A percentile compares a stretch with the other conserved stretches of the same genome.
phyloP scores from a whole-genome alignment of 2,888 invertebrate species.

The Hedychridium roseum region DNA sequence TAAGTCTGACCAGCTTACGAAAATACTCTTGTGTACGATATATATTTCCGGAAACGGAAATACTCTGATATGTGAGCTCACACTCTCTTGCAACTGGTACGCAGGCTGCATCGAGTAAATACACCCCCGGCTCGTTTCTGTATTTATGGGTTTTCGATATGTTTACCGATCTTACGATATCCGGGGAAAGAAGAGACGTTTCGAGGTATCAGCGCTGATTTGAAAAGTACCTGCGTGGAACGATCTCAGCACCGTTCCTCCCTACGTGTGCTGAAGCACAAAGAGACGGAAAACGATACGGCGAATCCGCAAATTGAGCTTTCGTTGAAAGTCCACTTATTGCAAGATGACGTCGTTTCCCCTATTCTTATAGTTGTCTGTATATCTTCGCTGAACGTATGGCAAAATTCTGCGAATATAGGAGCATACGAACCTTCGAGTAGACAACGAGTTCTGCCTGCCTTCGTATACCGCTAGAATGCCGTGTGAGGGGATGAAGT shows the following conservation, averaged over 20 bases:
- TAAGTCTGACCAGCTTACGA: too few species aligned
- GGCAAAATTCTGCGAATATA: too few species aligned
- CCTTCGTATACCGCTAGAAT: too few species aligned
- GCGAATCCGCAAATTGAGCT: conserved; percentile 25
- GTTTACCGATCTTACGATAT: conserved; percentile 16
- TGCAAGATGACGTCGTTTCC: too few species aligned
- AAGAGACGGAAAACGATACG: conserved; percentile 19
- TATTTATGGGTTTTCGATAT: conserved; percentile 24
- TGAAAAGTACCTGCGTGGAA: conserved; percentile 24
- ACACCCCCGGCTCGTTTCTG: conserved; percentile 1
- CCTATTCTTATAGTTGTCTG: too few species aligned
- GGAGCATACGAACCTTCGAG: too few species aligned
- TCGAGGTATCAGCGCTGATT: conserved; percentile 20
- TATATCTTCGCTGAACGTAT: too few species aligned
- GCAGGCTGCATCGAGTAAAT: conserved; percentile 9
- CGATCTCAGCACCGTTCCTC: not conserved
- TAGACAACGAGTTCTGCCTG: too few species aligned
- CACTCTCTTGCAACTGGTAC: not conserved
- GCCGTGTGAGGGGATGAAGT: too few species aligned
- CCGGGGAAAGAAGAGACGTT: conserved; percentile 16
- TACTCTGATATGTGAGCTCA: too few species aligned
- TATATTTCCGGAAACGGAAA: not conserved
- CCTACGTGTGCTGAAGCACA: not conserved
- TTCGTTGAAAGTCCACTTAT: conserved; percentile 21
- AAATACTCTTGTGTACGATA: too few species aligned